Evolutionary conservation across 1,140 invertebrate species (phyloP), one percentile per base, ranked within the genome.

Genomic region (Megathymus violae): DNA sequence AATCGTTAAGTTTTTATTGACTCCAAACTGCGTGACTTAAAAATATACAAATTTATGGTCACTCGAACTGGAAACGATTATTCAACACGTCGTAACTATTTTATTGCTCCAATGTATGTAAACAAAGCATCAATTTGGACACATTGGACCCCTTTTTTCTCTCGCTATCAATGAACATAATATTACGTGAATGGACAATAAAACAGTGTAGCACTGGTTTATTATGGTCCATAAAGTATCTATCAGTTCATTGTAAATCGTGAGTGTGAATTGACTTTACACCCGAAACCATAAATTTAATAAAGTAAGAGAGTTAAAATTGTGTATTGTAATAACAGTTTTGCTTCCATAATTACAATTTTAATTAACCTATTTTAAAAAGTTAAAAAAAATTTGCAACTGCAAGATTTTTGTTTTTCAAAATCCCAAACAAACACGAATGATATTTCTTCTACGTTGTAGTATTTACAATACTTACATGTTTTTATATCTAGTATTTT

Each of bases 1-100:
- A 80, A 76, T 87, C 88, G 86, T 91, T 88, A 91, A 91, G 88
- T 78, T 88, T 89, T 91, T 91, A 91, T 89, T 81, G 84, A 86
- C 85, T 89, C 71, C 76, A 76, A 88, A 91, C 83, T 80, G 77
- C 80, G 81, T 76, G 78, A 87, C 86, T 88, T 91, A 83, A 91
- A 91, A 89, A 91, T 85, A 89, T 77, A 89, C 85, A 91, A 91
- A 91, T 91, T 88, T 91, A 89, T 82, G 84, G 86, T 88, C 85
- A 89, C 86, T 89, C 83, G 81, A 82, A 84, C 79, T 79, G 77
- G 82, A 77, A 87, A 82, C 83, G 86, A 89, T 90, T 87, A 90
- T 88, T 90, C 85, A 90, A 89, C 88, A 90, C 85, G 75, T 90
- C 86, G 88, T 90, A 86, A 89, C 82, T 78, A 87, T 88, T 90